A percentile compares a stretch with the other conserved stretches of the same genome.
phyloP scores from a whole-genome alignment of 2,113 vertebrate species.

The Pterophyllum scalare region DNA sequence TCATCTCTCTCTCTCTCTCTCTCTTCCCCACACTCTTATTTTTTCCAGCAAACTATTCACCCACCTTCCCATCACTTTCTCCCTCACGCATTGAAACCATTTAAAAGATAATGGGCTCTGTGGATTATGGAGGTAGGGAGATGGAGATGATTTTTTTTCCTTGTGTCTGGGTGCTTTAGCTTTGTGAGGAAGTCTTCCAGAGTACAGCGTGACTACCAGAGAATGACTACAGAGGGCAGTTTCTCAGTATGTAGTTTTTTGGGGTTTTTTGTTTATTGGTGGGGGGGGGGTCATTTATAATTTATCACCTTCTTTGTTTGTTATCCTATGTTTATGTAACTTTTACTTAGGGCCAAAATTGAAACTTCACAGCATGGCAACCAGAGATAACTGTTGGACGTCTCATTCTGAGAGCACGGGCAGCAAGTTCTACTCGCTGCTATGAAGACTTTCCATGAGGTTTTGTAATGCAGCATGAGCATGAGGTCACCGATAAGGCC shows the following conservation, averaged over 20 bases:
- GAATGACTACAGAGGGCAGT: slow-evolving; percentile 6
- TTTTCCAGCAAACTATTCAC: slow-evolving; percentile 46
- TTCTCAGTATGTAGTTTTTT: not conserved
- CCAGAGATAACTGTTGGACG: not conserved
- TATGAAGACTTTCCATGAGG: not conserved
- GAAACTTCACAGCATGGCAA: not conserved
- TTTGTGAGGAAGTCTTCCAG: not conserved
- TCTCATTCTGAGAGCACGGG: not conserved
- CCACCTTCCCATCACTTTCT: slow-evolving; percentile 32
- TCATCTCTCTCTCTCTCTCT: slow-evolving; percentile 9
- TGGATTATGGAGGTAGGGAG: slow-evolving; percentile 47
- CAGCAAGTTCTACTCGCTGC: not conserved
- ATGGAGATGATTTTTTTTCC: slow-evolving; percentile 6
- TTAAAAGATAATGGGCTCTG: slow-evolving; percentile 55
- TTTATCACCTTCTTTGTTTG: slow-evolving; percentile 12
- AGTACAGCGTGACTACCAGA: not conserved
- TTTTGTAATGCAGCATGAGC: not conserved
- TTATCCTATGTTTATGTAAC: not conserved
- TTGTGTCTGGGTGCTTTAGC: slow-evolving; percentile 4
- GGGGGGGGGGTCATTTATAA: not conserved
- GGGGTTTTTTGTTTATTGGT: not conserved
- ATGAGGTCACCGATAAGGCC: not conserved
- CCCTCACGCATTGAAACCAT: slow-evolving; percentile 32
- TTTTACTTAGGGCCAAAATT: not conserved
- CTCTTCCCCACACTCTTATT: not conserved